These are phyloP conservation scores for Leguminivora glycinivorella DNA, from an alignment of 1,140 invertebrate species.

Conservation along the genomic window DNA sequence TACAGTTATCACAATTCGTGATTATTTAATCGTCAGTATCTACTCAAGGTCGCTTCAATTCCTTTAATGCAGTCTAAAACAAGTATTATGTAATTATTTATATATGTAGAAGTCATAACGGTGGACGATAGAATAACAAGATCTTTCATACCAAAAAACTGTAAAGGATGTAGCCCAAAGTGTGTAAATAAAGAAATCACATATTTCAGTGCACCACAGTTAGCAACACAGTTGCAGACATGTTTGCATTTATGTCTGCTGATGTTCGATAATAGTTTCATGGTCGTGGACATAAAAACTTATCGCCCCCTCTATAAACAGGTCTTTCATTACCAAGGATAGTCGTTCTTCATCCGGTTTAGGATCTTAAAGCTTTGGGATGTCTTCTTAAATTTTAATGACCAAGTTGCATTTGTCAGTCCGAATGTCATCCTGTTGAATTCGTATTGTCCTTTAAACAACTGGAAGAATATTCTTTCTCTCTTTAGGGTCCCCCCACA, in stretches of 20 bases:
- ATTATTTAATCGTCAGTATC: not conserved
- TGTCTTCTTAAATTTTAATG: no score
- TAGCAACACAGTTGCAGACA: not conserved
- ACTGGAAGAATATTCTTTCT: not conserved
- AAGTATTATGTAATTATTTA: no score
- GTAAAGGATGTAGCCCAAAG: not conserved
- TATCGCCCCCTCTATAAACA: not conserved
- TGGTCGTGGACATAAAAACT: not conserved
- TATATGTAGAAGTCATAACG: not conserved
- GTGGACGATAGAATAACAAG: not conserved
- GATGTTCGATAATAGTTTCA: constrained; percentile 3
- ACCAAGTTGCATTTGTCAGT: not conserved
- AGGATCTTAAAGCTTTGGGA: no score
- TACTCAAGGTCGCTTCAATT: not conserved
- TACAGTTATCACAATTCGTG: constrained; percentile 4
- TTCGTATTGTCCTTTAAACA: not conserved
- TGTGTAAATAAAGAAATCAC: not conserved
- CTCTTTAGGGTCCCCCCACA: no score
- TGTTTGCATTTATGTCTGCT: constrained; percentile 17
- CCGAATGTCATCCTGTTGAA: not conserved
- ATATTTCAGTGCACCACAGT: not conserved
- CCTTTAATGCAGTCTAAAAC: not conserved
- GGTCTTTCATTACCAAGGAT: not conserved
- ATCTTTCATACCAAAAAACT: not conserved
- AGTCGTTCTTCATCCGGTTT: not conserved